phyloP scores from a whole-genome alignment of 2,797 vertebrate genomes.

The Helicolenus hilgendorfi region DNA sequence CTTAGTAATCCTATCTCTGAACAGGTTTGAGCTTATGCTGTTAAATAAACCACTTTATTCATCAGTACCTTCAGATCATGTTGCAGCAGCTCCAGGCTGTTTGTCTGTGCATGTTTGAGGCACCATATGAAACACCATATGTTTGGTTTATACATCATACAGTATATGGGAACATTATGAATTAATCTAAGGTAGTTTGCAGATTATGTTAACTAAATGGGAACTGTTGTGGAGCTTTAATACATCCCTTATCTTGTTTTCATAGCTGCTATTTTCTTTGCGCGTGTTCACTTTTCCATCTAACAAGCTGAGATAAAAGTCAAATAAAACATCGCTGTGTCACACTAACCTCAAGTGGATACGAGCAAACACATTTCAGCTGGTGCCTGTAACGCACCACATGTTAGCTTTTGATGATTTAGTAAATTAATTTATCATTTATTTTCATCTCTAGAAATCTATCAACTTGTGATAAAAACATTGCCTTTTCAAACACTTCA shows the following conservation, averaged over 20 bases:
- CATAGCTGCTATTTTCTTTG: not conserved
- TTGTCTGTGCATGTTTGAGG: not conserved
- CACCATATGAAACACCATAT: not conserved
- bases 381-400: not conserved
- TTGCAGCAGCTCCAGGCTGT: slow-evolving; percentile 49
- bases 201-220: not conserved
- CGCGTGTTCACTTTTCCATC: not conserved
- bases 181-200: not conserved
- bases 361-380: not conserved
- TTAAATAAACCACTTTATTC: slow-evolving; percentile 9
- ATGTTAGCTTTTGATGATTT: not conserved
- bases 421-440: not conserved
- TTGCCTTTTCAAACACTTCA: not conserved
- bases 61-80: slow-evolving; percentile 23
- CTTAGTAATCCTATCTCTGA: not conserved
- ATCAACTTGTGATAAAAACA: not conserved
- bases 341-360: not conserved
- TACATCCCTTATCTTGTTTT: not conserved
- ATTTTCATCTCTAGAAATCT: not conserved
- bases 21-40: not conserved
- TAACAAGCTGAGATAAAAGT: not conserved
- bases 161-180: not conserved
- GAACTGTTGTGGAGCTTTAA: not conserved
- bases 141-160: not conserved
- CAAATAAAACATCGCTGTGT: not conserved